Base-by-base conservation (phyloP, 2,888 invertebrate genomes). In the Shargacucullia verbasci region DNA sequence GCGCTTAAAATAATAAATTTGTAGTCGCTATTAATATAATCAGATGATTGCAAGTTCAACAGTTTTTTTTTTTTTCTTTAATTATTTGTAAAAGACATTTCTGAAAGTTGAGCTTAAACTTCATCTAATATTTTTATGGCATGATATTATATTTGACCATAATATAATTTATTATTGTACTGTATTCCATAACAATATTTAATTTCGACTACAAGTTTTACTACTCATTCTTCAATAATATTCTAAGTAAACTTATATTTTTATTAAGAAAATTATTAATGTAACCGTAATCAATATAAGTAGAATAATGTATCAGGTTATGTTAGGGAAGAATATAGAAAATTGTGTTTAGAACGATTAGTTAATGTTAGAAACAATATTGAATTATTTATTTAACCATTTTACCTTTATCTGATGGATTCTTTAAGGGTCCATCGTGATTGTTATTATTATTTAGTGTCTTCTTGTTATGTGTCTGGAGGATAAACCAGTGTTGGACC, bases 401-500 rank as follows among this genome's bases (percentile, higher is more conserved):
- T 59, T 61, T 53, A 55, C 7, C 20, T 49, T 41, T 58, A 39
- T 52, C 34, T 44, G 33, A 62, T 67, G 65, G 67, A 66, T 66
- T 55, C 61, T 76, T 47, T 60, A 64, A 73, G 69, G 55, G 68
- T 71, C 68, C 58, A 47, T 68, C 78, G 63, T 70, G 64, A 70
- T 74, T 66, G 75, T 71, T 77, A 50, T 47, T 15, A 70, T 69
- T 54, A 62, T 65, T 66, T 58, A 39, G 48, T 56, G 59, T 59
- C 38, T 69, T 57, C 53, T 53, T 39, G 56, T 63, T 65, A 34
- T 55, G 65, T 66, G 64, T 67, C 72, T 79, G 74, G 78, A 78
- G 78, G 75, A 57, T 59, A 85, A 85, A 83, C 86, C 86, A 88
- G 86, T 86, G 87, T 87, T 88, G 88, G 73, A 88, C 81, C 89